Evolutionary conservation across 2,797 vertebrate species (phyloP).

Genomic region (Chloroceryle amazona): DNA sequence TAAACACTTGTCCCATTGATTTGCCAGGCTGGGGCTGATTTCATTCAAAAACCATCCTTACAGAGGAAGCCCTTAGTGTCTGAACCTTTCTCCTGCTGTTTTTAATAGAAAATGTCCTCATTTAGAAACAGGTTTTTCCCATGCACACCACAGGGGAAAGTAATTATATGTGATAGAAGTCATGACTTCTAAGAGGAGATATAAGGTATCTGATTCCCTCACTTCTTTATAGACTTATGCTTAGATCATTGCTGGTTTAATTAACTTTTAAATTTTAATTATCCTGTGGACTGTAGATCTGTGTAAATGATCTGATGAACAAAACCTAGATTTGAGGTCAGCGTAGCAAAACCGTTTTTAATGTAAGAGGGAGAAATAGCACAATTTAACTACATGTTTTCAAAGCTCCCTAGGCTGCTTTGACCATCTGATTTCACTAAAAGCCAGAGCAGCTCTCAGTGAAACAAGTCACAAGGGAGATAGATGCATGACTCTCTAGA

Average conservation of each 20-base stretch:
- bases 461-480: neutral
- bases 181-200: slow-evolving; percentile 61
- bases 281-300: slow-evolving; percentile 1
- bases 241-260: slow-evolving; percentile 65
- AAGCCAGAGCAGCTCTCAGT: neutral
- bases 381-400: neutral
- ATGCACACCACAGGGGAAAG: slow-evolving; percentile 19
- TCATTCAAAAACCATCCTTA: neutral
- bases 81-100: slow-evolving; percentile 41
- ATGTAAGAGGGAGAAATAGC: neutral
- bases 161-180: slow-evolving; percentile 69
- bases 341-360: neutral
- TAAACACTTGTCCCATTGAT: neutral
- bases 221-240: slow-evolving; percentile 43
- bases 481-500: neutral
- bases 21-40: neutral
- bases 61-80: neutral
- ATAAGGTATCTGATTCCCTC: slow-evolving; percentile 45
- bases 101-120: slow-evolving; percentile 44
- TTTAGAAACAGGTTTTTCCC: slow-evolving; percentile 21
- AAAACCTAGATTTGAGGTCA: slow-evolving; percentile 37
- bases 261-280: slow-evolving; percentile 68
- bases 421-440: neutral
- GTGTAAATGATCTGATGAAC: slow-evolving; percentile 22
- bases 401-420: neutral